Percentiles rank a stretch among this genome's conserved stretches.
Evolutionary conservation across 2,888 invertebrate species (phyloP).

Genomic region (Agriopis marginaria): DNA sequence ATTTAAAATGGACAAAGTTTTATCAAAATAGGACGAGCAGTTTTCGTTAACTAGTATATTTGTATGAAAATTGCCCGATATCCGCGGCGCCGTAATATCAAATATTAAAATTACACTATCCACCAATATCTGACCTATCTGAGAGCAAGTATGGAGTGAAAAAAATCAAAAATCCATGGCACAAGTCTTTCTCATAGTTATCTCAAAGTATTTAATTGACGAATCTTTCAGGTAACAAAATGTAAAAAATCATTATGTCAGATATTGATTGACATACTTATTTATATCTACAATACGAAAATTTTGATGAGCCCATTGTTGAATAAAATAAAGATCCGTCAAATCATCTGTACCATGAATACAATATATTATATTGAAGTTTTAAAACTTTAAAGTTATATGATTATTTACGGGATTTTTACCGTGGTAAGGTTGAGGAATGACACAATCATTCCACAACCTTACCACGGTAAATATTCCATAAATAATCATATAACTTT

Average conservation of each 20-base stretch:
- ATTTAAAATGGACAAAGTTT: too few species aligned
- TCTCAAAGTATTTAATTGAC: slow-evolving; percentile 31
- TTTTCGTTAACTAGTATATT: too few species aligned
- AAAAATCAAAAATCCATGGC: slow-evolving; percentile 38
- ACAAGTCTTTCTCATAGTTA: slow-evolving; percentile 38
- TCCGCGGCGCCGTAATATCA: slow-evolving; percentile 29
- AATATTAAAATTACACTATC: slow-evolving; percentile 40
- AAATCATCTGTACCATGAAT: neutral
- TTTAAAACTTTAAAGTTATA: too few species aligned
- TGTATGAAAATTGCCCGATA: too few species aligned
- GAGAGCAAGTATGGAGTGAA: slow-evolving; percentile 16
- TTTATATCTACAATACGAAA: slow-evolving; percentile 38
- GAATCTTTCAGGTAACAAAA: slow-evolving; percentile 8
- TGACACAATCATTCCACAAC: too few species aligned
- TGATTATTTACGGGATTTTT: too few species aligned
- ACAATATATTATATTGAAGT: too few species aligned
- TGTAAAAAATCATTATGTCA: slow-evolving; percentile 26
- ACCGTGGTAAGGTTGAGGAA: too few species aligned
- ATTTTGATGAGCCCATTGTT: slow-evolving; percentile 33
- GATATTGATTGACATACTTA: slow-evolving; percentile 37
- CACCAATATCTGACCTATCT: slow-evolving; percentile 39
- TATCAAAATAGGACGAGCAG: too few species aligned
- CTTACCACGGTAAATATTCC: too few species aligned
- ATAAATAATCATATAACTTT: too few species aligned
- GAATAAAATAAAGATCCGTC: slow-evolving; percentile 6